Base-by-base conservation (phyloP, 2,797 vertebrate species). In the Pristis pectinata region DNA sequence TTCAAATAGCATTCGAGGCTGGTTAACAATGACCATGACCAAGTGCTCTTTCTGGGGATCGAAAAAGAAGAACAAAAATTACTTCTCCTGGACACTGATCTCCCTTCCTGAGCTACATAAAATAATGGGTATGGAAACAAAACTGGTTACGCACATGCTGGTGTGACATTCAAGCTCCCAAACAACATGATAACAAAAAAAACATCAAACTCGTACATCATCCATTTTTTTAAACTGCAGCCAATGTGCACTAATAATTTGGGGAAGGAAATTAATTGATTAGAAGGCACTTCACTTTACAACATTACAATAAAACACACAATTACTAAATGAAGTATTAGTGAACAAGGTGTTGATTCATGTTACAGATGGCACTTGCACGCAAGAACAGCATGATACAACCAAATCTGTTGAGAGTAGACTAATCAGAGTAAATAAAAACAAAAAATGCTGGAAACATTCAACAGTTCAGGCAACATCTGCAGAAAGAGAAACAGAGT, bases 21-120 rank as follows among this genome's bases (percentile, higher is more conserved):
- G 92, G 44, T 15, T 74, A 34, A 34, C 24, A 92, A 34, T 74
- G 92, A 76, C 27, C 92, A 94, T 94, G 27, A 49, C 92, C 92
- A 94, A 94, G 70, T 67, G 0, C 24, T 94, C 70, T 34, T 15
- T 94, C 92, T 94, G 70, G 27, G 41, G 70, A 30, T 27, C 34
- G 30, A 76, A 44, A 70, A 37, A 72, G 59, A 93, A 74, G n/a
- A 44, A 27, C 37, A 70, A 19, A 41, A 44, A 49, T 72, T 93
- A 72, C 22, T 27, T 72, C 3, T 41, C 37, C 9, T 34, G 41
- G 22, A 19, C 30, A 76, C 34, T 94, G 44, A 49, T 74, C 27
- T 8, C 44, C 44, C 53, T 27, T 44, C 70, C 61, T 22, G 34
- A 67, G 15, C 0, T 22, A 67, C 87, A 64, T 37, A 41, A n/a